These are phyloP conservation scores for Calyptomena viridis DNA, from an alignment of 2,113 vertebrate species.

Conservation along the genomic window DNA sequence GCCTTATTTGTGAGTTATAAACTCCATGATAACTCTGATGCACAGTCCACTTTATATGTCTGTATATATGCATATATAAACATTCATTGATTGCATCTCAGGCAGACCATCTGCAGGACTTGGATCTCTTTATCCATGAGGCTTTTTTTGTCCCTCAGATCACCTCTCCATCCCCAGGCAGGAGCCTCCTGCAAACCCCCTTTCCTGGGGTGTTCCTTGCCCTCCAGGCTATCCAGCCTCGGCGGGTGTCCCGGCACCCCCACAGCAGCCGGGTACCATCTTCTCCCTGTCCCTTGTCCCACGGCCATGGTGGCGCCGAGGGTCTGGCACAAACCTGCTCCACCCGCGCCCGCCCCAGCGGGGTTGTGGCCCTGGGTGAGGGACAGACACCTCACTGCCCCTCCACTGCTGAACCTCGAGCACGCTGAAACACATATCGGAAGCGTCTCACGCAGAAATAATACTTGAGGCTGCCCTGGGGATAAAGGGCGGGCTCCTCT, in stretches of 20 bases:
- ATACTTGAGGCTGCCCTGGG: rapidly evolving
- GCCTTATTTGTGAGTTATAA: not conserved
- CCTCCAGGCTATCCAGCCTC: not conserved
- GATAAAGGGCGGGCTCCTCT: rapidly evolving
- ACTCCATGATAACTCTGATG: not conserved
- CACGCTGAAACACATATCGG: rapidly evolving
- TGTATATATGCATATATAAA: no score
- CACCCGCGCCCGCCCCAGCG: rapidly evolving
- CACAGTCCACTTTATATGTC: rapidly evolving
- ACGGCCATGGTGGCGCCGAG: rapidly evolving
- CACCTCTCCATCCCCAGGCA: not conserved
- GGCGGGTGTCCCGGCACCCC: rapidly evolving
- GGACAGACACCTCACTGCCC: rapidly evolving
- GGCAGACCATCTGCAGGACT: not conserved
- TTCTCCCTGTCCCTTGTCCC: no score
- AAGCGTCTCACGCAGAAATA: no score
- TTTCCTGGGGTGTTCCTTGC: not conserved
- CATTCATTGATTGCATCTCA: no score
- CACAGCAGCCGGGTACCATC: rapidly evolving
- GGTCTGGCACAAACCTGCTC: no score
- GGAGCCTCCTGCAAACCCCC: not conserved
- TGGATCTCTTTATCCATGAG: not conserved
- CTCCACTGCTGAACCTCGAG: rapidly evolving
- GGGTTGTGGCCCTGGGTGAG: no score
- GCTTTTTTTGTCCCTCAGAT: not conserved